Percentiles rank a stretch among this genome's conserved stretches.
Conservation (phyloP, 2,113 vertebrate species). For the Aramus guarauna region DNA sequence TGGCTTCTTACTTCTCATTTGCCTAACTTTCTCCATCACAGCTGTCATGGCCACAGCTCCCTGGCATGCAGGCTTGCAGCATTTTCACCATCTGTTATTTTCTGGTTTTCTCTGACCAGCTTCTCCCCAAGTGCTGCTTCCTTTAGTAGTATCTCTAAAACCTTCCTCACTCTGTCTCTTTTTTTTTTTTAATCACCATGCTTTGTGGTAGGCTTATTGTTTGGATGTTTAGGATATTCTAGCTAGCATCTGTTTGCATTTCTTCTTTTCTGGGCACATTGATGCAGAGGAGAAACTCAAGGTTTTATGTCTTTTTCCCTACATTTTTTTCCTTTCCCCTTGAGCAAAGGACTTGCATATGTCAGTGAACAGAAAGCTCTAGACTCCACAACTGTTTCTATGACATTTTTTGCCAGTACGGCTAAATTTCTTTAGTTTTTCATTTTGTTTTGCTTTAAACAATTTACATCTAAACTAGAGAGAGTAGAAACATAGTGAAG, state of each 20-base stretch:
- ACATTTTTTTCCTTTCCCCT: not conserved
- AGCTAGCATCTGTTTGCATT: not conserved
- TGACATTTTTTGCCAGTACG: not conserved
- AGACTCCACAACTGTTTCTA: not conserved
- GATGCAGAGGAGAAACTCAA: not conserved
- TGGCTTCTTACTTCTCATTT: not conserved
- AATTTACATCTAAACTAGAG: not conserved
- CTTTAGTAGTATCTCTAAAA: not conserved
- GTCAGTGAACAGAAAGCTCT: not conserved
- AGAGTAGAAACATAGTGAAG: not conserved
- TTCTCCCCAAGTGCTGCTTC: not conserved
- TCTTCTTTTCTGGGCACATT: not conserved
- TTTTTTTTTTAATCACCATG: not conserved
- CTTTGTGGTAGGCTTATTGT: not conserved
- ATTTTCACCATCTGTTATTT: not conserved
- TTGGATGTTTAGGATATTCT: not conserved
- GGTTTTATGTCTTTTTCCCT: not conserved
- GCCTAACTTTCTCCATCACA: not conserved
- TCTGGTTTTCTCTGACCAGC: not conserved
- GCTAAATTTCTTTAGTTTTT: not conserved
- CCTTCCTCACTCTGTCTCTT: not conserved
- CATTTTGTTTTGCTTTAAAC: not conserved
- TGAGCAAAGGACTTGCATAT: not conserved
- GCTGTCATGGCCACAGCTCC: not conserved
- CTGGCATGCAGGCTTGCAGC: not conserved